These are phyloP conservation scores for Onychomys torridus DNA, from an alignment of 2,797 vertebrate species.

Conservation along the genomic window DNA sequence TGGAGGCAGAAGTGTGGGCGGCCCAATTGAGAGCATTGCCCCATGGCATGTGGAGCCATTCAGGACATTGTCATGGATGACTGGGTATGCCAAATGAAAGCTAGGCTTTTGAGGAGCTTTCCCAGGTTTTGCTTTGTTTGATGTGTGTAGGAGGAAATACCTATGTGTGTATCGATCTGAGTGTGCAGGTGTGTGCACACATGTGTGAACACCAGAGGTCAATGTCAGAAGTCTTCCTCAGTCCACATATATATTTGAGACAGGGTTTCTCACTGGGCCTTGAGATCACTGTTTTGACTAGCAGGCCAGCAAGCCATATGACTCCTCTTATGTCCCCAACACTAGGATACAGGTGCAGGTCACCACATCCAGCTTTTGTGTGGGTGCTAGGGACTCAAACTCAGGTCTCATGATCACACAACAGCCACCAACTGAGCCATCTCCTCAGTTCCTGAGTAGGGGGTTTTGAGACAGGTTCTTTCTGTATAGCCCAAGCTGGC, in stretches of 20 bases:
- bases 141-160: not conserved
- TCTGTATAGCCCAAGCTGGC: not conserved
- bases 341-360: not conserved
- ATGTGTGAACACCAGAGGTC: not conserved
- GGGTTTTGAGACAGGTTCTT: not conserved
- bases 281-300: not conserved
- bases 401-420: not conserved
- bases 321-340: not conserved
- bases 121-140: not conserved
- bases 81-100: not conserved
- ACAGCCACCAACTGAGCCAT: not conserved
- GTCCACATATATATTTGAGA: not conserved
- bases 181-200: not conserved
- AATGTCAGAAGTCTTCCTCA: not conserved
- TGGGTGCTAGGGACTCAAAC: not conserved
- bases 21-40: not conserved
- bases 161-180: not conserved
- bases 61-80: accelerated
- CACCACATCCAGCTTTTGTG: not conserved
- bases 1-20: too few species aligned
- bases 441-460: not conserved
- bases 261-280: not conserved
- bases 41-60: not conserved
- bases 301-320: not conserved
- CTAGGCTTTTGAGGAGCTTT: not conserved